Evolutionary conservation across 2,797 vertebrate species (phyloP).

Genomic region (Liasis olivaceus): DNA sequence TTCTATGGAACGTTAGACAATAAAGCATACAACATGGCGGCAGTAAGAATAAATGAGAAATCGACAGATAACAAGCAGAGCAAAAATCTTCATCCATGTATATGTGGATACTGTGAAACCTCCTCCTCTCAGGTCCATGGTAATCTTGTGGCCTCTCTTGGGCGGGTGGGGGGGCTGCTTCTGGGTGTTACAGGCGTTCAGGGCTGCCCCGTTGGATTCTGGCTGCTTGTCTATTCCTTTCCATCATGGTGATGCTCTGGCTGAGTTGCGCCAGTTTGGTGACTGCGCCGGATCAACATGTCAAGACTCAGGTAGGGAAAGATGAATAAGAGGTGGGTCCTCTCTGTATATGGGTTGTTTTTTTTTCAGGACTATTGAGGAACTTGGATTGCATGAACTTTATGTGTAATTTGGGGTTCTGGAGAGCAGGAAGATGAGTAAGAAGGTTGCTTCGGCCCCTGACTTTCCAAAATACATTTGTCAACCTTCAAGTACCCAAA

Average conservation of each 20-base stretch:
- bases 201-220: slow-evolving; percentile 96
- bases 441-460: not conserved
- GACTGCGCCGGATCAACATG: slow-evolving; percentile 90
- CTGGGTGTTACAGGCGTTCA: slow-evolving; percentile 82
- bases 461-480: not conserved
- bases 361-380: rapidly evolving
- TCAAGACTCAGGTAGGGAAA: slow-evolving; percentile 86
- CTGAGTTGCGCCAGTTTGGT: slow-evolving; percentile 95
- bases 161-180: slow-evolving; percentile 49
- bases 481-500: not conserved
- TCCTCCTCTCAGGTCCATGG: not conserved
- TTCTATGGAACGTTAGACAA: not conserved
- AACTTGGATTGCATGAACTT: not conserved
- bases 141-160: slow-evolving; percentile 37
- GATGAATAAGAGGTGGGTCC: not conserved
- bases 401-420: not conserved
- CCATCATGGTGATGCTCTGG: slow-evolving; percentile 96
- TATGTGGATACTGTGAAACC: not conserved
- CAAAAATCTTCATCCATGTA: not conserved
- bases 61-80: not conserved
- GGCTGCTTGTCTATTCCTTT: slow-evolving; percentile 92
- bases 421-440: not conserved
- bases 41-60: not conserved
- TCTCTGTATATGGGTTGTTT: too few species aligned
- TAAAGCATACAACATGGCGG: not conserved